A percentile compares a stretch with the other conserved stretches of the same genome.
phyloP scores from a whole-genome alignment of 2,888 invertebrate genomes.

The Macaria liturata region DNA sequence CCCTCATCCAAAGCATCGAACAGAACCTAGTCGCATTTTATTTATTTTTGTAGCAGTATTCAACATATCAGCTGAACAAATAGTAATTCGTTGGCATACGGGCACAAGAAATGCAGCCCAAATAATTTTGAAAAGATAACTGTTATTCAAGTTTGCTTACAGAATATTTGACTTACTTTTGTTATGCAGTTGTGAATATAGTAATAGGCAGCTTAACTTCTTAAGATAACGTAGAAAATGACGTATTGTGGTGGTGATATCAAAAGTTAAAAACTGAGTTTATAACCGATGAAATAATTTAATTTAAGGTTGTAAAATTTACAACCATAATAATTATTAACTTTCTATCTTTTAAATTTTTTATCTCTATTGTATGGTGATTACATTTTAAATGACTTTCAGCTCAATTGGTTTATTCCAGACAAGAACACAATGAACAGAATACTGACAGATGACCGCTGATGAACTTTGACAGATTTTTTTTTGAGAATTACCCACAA shows the following conservation, averaged over 20 bases:
- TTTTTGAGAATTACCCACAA: too few species aligned
- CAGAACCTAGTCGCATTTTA: constrained; percentile 65
- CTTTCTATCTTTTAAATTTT: too few species aligned
- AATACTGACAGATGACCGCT: constrained; percentile 8
- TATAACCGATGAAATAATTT: neutral
- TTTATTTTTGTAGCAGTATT: constrained; percentile 34
- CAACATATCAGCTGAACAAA: constrained; percentile 39
- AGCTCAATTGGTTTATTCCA: constrained; percentile 30
- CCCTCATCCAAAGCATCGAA: constrained; percentile 45
- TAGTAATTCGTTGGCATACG: constrained; percentile 30
- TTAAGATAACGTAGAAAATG: too few species aligned
- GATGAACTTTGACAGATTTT: neutral
- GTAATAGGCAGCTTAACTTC: too few species aligned
- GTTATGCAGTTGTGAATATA: too few species aligned
- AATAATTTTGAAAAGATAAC: constrained; percentile 7
- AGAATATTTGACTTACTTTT: neutral
- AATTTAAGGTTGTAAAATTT: neutral
- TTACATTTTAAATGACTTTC: constrained; percentile 19
- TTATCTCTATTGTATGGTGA: too few species aligned
- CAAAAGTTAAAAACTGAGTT: neutral
- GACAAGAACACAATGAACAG: constrained; percentile 16
- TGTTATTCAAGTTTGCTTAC: neutral
- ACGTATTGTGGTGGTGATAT: neutral
- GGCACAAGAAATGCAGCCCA: constrained; percentile 15
- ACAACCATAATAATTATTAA: too few species aligned